Conservation (phyloP, 2,888 invertebrate genomes). For the Calliopum simillimum region DNA sequence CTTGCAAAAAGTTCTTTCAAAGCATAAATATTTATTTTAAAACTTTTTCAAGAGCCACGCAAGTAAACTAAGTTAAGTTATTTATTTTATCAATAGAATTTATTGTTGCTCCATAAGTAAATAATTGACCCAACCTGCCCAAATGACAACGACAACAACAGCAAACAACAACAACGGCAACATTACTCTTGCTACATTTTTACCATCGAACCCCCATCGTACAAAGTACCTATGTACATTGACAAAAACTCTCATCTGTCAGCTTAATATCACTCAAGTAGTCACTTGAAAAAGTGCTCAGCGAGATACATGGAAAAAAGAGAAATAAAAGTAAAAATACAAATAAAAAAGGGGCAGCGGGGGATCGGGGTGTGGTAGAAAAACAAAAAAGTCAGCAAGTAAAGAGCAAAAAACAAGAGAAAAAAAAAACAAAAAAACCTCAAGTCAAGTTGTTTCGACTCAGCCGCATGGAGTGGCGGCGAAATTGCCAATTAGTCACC, state of each 20-base stretch:
- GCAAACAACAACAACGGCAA: neutral
- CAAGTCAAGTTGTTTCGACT: neutral
- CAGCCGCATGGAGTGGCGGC: constrained; percentile 20
- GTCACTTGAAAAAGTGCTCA: constrained; percentile 1
- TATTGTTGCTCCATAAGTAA: neutral
- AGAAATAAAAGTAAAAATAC: constrained; percentile 2
- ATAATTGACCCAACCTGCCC: neutral
- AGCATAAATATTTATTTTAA: too few relatives aligned
- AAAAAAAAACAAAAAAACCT: constrained; percentile 20
- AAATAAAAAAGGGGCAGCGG: constrained; percentile 22
- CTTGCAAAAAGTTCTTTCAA: too few relatives aligned
- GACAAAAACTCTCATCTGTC: constrained; percentile 3
- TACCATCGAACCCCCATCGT: too few relatives aligned
- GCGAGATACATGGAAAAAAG: constrained; percentile 2
- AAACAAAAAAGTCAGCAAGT: constrained; percentile 26
- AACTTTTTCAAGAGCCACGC: too few relatives aligned
- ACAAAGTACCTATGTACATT: too few relatives aligned
- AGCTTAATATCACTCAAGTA: constrained; percentile 5
- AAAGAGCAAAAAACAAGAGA: constrained; percentile 28
- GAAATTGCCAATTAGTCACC: constrained; percentile 32
- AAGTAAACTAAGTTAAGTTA: neutral
- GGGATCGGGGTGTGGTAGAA: neutral
- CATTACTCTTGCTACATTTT: neutral
- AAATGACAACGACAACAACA: neutral
- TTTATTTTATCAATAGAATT: neutral